phyloP scores from a whole-genome alignment of 1,140 invertebrate species.

The Hyles euphorbiae region DNA sequence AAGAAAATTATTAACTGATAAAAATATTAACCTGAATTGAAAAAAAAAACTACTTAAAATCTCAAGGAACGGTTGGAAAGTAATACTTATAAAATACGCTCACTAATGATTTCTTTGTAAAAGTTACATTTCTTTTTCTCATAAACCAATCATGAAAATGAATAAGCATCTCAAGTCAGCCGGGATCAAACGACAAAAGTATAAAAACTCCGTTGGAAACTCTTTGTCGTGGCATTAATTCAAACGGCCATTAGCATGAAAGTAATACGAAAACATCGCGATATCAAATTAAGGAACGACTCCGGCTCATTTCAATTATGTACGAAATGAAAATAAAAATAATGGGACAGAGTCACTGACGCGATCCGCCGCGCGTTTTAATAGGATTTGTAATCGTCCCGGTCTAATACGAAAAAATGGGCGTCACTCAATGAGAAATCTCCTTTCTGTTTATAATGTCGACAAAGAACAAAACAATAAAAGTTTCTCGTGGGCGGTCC shows the following conservation, averaged over 20 bases:
- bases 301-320: conserved; percentile 53
- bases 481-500: conserved; percentile 44
- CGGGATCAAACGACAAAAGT: conserved; percentile 4
- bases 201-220: conserved; percentile 4
- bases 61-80: no score
- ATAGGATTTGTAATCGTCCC: conserved; percentile 53
- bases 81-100: neutral
- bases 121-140: conserved; percentile 4
- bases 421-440: conserved; percentile 58
- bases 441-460: conserved; percentile 49
- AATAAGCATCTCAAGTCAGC: neutral
- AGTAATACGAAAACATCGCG: conserved; percentile 39
- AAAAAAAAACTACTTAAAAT: no score
- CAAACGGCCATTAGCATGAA: conserved; percentile 24
- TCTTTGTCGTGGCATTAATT: conserved; percentile 7
- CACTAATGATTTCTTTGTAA: neutral
- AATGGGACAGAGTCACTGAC: conserved; percentile 28
- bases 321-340: conserved; percentile 56
- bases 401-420: conserved; percentile 35
- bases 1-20: no score
- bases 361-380: conserved; percentile 36
- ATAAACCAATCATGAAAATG: neutral
- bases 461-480: conserved; percentile 51
- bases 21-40: no score
- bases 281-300: conserved; percentile 50